phyloP scores from a whole-genome alignment of 2,113 vertebrate species.

The Phalacrocorax pelagicus region DNA sequence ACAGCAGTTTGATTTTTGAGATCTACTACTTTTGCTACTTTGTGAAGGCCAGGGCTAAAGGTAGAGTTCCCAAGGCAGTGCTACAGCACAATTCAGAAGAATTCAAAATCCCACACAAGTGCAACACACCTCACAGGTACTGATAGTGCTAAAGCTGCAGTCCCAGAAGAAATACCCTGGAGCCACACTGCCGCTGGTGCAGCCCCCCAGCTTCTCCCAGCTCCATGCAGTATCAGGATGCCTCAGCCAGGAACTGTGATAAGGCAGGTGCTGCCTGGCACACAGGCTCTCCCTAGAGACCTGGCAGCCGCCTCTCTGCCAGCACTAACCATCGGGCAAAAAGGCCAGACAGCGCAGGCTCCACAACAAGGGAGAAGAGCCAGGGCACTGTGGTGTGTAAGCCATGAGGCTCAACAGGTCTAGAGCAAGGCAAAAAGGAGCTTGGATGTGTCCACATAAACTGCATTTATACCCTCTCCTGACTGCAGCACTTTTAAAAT shows the following conservation, averaged over 20 bases:
- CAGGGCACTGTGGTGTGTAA: background rate
- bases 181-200: fast-evolving
- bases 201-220: background rate
- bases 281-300: fast-evolving
- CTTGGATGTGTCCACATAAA: background rate
- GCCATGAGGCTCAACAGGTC: background rate
- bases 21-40: too few species aligned
- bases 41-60: background rate
- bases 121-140: background rate
- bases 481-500: background rate
- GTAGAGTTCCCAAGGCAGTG: too few species aligned
- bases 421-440: background rate
- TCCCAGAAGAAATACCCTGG: background rate
- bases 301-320: background rate
- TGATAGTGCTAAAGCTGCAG: fast-evolving
- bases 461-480: background rate
- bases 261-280: background rate
- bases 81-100: background rate
- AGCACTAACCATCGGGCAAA: background rate
- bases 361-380: background rate
- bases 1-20: background rate
- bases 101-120: background rate
- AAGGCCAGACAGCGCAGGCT: background rate
- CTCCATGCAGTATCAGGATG: fast-evolving
- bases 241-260: background rate